Conservation (phyloP, 2,113 vertebrate genomes). For the Gavia stellata region DNA sequence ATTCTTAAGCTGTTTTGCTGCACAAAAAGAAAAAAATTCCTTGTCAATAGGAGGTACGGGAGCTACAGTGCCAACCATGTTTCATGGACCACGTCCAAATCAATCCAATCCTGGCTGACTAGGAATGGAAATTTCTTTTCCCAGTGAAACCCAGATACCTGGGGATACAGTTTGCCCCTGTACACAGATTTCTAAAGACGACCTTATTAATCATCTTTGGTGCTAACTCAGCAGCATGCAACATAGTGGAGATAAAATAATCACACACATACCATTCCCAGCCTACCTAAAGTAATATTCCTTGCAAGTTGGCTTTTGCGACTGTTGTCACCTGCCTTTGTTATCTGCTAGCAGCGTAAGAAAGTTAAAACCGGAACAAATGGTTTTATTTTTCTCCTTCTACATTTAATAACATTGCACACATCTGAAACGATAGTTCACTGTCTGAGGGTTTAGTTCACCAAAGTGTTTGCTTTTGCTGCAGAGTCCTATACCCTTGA, state of each 20-base stretch:
- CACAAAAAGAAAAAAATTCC: background rate
- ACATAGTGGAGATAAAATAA: background rate
- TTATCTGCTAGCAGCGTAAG: background rate
- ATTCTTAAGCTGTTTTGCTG: background rate
- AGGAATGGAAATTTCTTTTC: background rate
- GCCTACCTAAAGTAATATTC: background rate
- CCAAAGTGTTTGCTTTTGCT: background rate
- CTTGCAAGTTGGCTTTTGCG: background rate
- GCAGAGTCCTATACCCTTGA: background rate
- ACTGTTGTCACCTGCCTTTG: background rate
- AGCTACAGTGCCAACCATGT: background rate
- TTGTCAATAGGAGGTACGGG: background rate
- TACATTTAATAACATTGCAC: background rate
- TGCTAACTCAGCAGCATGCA: background rate
- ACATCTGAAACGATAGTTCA: background rate
- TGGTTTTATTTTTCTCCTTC: background rate
- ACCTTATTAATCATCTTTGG: background rate
- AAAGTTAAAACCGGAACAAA: background rate
- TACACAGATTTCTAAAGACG: background rate
- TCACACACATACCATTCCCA: background rate
- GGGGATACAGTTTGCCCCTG: background rate
- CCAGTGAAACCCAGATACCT: background rate
- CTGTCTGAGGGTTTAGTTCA: background rate
- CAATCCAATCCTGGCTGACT: background rate
- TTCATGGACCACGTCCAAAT: background rate